Evolutionary conservation across 2,888 invertebrate species (phyloP).

Genomic region (Leucoptera coffeella): DNA sequence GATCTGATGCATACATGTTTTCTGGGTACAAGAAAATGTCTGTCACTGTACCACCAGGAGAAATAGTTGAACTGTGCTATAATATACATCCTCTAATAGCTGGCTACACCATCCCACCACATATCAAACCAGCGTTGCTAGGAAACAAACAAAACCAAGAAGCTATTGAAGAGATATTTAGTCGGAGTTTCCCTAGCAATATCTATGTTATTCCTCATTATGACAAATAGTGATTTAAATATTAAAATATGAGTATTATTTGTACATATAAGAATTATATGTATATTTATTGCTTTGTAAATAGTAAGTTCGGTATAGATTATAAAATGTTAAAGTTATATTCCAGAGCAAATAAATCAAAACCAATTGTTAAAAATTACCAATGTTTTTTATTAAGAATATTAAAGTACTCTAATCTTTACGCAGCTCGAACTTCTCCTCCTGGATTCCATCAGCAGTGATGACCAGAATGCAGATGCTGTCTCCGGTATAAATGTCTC

Average conservation of each 20-base stretch:
- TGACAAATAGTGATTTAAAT: constrained; percentile 42
- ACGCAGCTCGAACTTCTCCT: constrained; percentile 72
- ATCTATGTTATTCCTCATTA: constrained; percentile 51
- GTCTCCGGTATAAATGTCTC: constrained; percentile 97
- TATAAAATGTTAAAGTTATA: constrained; percentile 1
- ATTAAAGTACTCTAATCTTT: constrained; percentile 65
- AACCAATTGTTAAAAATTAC: constrained; percentile 6
- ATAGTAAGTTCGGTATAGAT: constrained; percentile 18
- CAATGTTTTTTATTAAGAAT: constrained; percentile 2
- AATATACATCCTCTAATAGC: constrained; percentile 74
- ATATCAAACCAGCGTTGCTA: constrained; percentile 45
- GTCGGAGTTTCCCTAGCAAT: constrained; percentile 40
- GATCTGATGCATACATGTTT: constrained; percentile 90
- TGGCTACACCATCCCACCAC: constrained; percentile 66
- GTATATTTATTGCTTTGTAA: constrained; percentile 12
- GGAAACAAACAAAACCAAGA: constrained; percentile 30
- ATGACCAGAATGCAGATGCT: constrained; percentile 79
- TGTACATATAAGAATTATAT: constrained; percentile 14
- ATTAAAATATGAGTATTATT: too few relatives aligned
- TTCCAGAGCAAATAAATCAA: constrained; percentile 3
- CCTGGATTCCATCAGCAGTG: constrained; percentile 77
- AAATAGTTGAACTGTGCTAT: constrained; percentile 59
- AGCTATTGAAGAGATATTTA: constrained; percentile 37
- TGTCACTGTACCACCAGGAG: constrained; percentile 56
- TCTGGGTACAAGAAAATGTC: constrained; percentile 85